Evolutionary conservation across 2,797 vertebrate species (phyloP).

Genomic region (Urophycis tenuis): DNA sequence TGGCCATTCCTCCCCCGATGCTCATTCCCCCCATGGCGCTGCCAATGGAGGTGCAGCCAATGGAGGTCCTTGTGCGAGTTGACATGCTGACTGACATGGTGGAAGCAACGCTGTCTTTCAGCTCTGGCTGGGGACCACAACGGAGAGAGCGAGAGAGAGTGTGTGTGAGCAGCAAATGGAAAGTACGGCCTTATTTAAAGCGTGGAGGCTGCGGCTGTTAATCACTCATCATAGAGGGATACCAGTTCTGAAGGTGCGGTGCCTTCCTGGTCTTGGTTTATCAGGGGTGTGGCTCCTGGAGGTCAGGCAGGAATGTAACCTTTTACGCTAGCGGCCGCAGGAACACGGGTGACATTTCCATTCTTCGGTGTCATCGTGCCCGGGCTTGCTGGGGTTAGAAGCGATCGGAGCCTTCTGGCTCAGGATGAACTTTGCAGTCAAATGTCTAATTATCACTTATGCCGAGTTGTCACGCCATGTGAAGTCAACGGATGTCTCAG

Average conservation of each 20-base stretch:
- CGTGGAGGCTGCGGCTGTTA: neutral
- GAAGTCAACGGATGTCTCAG: neutral
- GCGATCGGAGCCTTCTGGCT: neutral
- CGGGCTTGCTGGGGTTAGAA: neutral
- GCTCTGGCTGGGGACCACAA: slow-evolving; percentile 37
- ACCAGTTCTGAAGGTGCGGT: neutral
- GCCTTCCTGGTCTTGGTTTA: neutral
- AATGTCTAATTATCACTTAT: neutral
- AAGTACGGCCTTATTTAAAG: neutral
- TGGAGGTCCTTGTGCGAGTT: accelerated
- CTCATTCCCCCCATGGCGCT: neutral
- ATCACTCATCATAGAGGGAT: neutral
- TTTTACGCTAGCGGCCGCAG: neutral
- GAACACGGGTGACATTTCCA: neutral
- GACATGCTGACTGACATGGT: slow-evolving; percentile 1
- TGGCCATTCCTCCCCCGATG: neutral
- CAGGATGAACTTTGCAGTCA: neutral
- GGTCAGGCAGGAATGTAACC: neutral
- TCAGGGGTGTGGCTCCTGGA: neutral
- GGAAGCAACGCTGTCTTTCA: slow-evolving; percentile 26
- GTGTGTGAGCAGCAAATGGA: slow-evolving; percentile 26
- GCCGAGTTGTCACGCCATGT: neutral
- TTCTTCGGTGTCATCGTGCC: neutral
- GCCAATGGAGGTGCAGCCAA: neutral
- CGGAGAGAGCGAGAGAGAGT: slow-evolving; percentile 28